Base-by-base conservation (phyloP, 2,797 vertebrate genomes). In the Sebastes kiyomatsui region DNA sequence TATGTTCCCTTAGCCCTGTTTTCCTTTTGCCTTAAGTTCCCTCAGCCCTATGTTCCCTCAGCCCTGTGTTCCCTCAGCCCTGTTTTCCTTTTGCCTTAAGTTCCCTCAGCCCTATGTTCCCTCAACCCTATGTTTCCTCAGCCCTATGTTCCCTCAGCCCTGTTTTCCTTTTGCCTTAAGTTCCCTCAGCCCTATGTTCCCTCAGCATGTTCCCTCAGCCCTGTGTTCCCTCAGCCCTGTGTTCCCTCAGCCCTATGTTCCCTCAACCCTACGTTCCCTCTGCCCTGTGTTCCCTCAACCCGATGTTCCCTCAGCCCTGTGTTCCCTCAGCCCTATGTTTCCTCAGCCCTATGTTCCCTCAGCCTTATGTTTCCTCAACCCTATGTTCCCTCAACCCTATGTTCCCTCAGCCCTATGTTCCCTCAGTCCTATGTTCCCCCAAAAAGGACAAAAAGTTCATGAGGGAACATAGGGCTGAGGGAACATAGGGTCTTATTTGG, bases 341-440 rank as follows among this genome's bases (percentile, higher is more conserved):
- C 42, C 7, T 46, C 6, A 18, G 0, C 6, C 42, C 3, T 0
- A 2, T 4, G 0, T 46, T 18, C 3, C 42, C 35, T 38, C 35
- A 38, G 0, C 35, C 35, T 13, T 0, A 1, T 5, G 1, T 38
- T 38, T 0, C 12, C 6, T 46, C 3, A 18, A 0, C 6, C 16
- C 0, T 46, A 4, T 46, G 1, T 46, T 46, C 1, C 16, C 42
- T 46, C 1, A 46, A 0, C 1, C 16, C 0, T 49, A 49, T 49
- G 16, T 20, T 49, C 18, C 46, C 18, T 20, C 0, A 8, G 1
- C 0, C 46, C 3, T 49, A 4, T 49, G 18, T 1, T 49, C 16
- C 42, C 42, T 18, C 42, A 18, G 6, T 0, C 14, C 14, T 46
- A 46, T 16, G 1, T 0, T 7, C 42, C 16, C 16, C 42, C 3